Base-by-base conservation (phyloP, 2,113 vertebrate genomes). In the Oreochromis spilurus region DNA sequence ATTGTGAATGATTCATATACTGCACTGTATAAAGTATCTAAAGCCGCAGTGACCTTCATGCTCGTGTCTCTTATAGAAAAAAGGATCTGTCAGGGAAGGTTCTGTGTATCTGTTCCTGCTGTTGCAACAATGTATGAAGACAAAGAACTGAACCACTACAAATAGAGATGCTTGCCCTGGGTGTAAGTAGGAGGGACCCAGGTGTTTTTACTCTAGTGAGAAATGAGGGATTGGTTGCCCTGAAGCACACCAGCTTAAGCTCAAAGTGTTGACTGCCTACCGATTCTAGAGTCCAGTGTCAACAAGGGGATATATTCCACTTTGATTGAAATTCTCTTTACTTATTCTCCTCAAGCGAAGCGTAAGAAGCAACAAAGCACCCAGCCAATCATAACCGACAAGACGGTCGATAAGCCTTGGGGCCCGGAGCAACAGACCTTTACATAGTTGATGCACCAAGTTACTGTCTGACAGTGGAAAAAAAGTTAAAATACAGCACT, bases 301-400 rank as follows among this genome's bases (percentile, higher is more conserved):
- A 93, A 93, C 94, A 93, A 85, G 91, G 85, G 91, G 82, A 93
- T 85, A 89, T 93, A 94, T 95, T 93, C 91, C 80, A 89, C 89
- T 91, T 91, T 93, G 93, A 95, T 94, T 95, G 92, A 93, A 94
- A 95, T 94, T 94, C 90, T 86, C 92, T 95, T 92, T 92, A 95
- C 87, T 93, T 94, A 93, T 93, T 96, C 91, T 84, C 85, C 91
- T 95, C 87, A 86, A 91, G 87, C 87, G 67, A 84, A 82, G 89
- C 86, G 79, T 79, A 85, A 89, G 90, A 87, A 89, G 90, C 88
- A 94, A 88, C 92, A 94, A 93, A 95, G 92, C 91, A 87, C 81
- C 86, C 80, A 83, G 88, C 93, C 95, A 95, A 95, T 96, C 96
- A 93, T 88, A 92, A 91, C 88, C 60, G 93, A 95, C 91, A 91